phyloP scores from a whole-genome alignment of 2,113 vertebrate genomes.

The Oophaga pumilio region DNA sequence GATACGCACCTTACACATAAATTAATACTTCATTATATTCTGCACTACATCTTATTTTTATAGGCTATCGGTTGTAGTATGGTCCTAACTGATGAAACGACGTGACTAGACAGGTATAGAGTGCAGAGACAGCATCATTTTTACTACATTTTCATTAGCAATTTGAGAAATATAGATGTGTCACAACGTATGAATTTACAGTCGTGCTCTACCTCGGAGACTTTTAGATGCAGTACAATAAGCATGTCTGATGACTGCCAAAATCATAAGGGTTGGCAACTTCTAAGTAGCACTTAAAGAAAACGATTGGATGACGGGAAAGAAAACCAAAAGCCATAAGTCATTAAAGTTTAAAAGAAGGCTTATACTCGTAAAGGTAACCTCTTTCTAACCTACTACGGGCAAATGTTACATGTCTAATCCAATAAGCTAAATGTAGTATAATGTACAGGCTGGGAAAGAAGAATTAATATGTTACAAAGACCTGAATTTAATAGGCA shows the following conservation, averaged over 20 bases:
- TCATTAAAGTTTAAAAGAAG: constrained; percentile 21
- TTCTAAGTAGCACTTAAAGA: constrained; percentile 22
- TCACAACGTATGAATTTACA: constrained; percentile 35
- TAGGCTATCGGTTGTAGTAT: not conserved
- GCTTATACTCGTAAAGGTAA: constrained; percentile 1
- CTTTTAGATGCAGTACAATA: constrained; percentile 12
- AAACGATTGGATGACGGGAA: constrained; percentile 25
- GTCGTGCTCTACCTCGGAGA: constrained; percentile 40
- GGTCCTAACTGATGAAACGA: not conserved
- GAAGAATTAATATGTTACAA: constrained; percentile 2
- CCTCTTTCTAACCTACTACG: constrained; percentile 27
- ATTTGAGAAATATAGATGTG: constrained; percentile 25
- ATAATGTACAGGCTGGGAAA: constrained; percentile 21
- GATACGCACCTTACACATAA: not conserved
- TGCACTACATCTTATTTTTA: not conserved
- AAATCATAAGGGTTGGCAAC: constrained; percentile 42
- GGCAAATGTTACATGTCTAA: constrained; percentile 34
- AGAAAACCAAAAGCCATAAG: constrained; percentile 43
- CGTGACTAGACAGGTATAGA: not conserved
- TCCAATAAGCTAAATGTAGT: constrained; percentile 36
- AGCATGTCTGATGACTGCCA: constrained; percentile 37
- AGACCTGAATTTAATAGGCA: constrained; percentile 2
- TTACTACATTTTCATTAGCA: constrained; percentile 23
- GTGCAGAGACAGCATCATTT: constrained; percentile 18
- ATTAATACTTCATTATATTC: not conserved